These are phyloP conservation scores for Nomada ruficornis DNA, from an alignment of 2,888 invertebrate species.

Conservation along the genomic window DNA sequence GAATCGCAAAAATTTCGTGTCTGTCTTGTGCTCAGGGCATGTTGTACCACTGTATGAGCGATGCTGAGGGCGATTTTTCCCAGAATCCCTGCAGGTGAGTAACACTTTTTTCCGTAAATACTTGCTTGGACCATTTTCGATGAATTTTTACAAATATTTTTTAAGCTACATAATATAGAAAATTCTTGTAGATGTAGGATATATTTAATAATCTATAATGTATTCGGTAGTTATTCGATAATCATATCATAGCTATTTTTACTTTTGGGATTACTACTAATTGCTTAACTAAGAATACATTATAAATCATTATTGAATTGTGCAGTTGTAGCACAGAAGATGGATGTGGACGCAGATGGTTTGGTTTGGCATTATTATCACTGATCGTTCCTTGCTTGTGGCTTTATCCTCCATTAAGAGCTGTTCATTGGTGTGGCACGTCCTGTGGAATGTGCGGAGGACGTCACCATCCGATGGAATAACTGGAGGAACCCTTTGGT, in stretches of 20 bases:
- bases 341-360: slow-evolving; percentile 92
- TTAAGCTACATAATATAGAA: slow-evolving; percentile 5
- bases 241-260: slow-evolving; percentile 19
- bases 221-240: slow-evolving; percentile 26
- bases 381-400: slow-evolving; percentile 96
- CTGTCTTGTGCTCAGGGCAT: slow-evolving; percentile 95
- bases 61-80: slow-evolving; percentile 94
- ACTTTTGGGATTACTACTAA: slow-evolving; percentile 9
- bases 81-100: slow-evolving; percentile 91
- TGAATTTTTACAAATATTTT: slow-evolving; percentile 1
- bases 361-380: slow-evolving; percentile 93
- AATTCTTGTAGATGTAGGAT: slow-evolving; percentile 2
- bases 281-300: slow-evolving; percentile 25
- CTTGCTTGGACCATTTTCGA: background rate
- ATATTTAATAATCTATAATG: slow-evolving; percentile 27
- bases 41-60: slow-evolving; percentile 97
- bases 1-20: slow-evolving; percentile 93
- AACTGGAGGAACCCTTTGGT: slow-evolving; percentile 83
- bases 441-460: slow-evolving; percentile 94
- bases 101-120: slow-evolving; percentile 1
- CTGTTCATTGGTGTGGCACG: slow-evolving; percentile 93
- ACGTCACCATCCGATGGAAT: slow-evolving; percentile 86
- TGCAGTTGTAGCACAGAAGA: slow-evolving; percentile 86
- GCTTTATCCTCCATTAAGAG: slow-evolving; percentile 95
- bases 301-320: slow-evolving; percentile 54